phyloP scores from a whole-genome alignment of 2,888 invertebrate genomes.

The Sturmia bella region DNA sequence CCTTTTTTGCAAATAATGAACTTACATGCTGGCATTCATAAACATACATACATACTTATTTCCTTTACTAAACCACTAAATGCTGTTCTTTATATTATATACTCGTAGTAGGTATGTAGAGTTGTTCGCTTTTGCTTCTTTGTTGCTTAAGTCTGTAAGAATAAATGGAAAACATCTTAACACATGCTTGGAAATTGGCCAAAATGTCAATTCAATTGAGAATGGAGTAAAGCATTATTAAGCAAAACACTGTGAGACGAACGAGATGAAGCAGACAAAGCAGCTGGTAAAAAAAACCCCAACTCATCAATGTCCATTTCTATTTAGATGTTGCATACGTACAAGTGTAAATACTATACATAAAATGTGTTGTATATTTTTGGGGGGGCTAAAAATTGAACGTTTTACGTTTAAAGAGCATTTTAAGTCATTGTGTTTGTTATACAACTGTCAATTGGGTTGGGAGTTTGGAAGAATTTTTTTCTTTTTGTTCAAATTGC shows the following conservation, averaged over 20 bases:
- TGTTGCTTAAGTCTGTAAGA: conserved; percentile 20
- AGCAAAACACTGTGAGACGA: conserved; percentile 18
- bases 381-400: conserved; percentile 27
- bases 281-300: conserved; percentile 1
- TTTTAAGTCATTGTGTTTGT: background rate
- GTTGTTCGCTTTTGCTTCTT: conserved; percentile 4
- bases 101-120: too few relatives aligned
- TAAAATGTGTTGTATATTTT: conserved; percentile 56
- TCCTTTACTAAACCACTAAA: conserved; percentile 51
- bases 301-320: conserved; percentile 65
- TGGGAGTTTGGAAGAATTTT: background rate
- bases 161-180: conserved; percentile 62
- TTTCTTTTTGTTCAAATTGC: background rate
- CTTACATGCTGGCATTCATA: background rate
- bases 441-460: background rate
- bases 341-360: conserved; percentile 18
- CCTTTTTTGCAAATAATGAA: conserved; percentile 62
- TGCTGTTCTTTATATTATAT: conserved; percentile 27
- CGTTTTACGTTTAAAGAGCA: conserved; percentile 11
- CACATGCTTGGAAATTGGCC: conserved; percentile 78
- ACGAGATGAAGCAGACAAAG: background rate
- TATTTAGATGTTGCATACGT: conserved; percentile 60
- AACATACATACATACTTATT: background rate
- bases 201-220: conserved; percentile 79
- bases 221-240: conserved; percentile 42